phyloP scores from a whole-genome alignment of 2,797 vertebrate genomes.

The Poeciliopsis infans region DNA sequence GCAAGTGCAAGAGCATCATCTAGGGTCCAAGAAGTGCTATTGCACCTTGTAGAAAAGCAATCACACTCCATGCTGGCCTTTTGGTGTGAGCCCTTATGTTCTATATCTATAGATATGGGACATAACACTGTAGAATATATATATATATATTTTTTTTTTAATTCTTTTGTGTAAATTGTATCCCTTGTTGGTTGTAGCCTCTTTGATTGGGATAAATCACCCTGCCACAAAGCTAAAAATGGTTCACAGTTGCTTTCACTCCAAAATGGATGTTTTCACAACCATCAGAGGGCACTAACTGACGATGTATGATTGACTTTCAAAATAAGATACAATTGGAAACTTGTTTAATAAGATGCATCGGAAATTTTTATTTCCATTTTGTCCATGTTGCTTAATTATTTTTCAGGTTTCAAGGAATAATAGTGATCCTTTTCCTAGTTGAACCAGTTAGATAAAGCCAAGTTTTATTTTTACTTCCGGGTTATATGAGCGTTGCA shows the following conservation, averaged over 20 bases:
- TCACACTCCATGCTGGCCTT: background rate
- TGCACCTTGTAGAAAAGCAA: conserved; percentile 14
- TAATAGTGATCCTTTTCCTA: background rate
- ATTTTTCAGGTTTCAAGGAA: rapidly evolving
- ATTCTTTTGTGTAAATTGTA: background rate
- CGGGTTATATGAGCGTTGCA: conserved; percentile 51
- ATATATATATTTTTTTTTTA: too few species aligned
- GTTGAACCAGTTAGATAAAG: background rate
- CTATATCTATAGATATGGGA: background rate
- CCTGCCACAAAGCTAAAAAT: background rate
- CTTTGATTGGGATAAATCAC: background rate
- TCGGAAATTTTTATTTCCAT: background rate
- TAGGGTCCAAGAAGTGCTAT: conserved; percentile 28
- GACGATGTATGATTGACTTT: background rate
- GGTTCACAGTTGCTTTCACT: background rate
- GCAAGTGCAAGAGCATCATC: conserved; percentile 54
- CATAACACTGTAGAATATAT: background rate
- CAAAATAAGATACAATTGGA: conserved; percentile 51
- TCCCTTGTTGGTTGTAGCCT: background rate
- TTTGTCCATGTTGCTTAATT: rapidly evolving
- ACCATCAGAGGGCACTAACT: conserved; percentile 14
- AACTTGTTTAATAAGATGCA: background rate
- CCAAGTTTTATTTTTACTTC: conserved; percentile 46
- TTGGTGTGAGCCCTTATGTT: background rate
- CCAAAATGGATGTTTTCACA: background rate